Evolutionary conservation across 2,888 invertebrate species (phyloP), one percentile per base, ranked within the genome.

Genomic region (Orthosia gothica): DNA sequence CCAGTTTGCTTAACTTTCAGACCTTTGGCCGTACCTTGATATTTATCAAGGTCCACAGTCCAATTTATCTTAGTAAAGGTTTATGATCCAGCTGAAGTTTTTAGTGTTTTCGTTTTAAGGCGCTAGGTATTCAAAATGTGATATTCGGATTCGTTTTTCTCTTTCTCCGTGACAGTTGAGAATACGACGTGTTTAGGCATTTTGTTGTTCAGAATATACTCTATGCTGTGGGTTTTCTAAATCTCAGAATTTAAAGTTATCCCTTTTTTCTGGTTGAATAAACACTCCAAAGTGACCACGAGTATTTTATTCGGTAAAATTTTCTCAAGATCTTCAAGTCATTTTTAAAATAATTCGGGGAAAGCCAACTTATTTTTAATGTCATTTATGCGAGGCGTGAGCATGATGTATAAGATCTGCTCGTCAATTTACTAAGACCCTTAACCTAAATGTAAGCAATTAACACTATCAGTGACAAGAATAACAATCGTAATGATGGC

Each of bases 401-500:
- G n/a, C 5, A 0, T 52, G 52, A 52, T 11, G 16, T 26, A 57
- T 57, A 26, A 1, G 3, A 57, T 18, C 26, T 16, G 16, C 26
- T 26, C 26, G 16, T 16, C 26, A 9, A 16, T 1, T 26, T 16
- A 3, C 40, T 40, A 0, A 40, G 9, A 11, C 32, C 9, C 59
- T 61, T 65, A 57, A 80, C 79, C 80, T 81, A 69, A 69, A 68
- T 74, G 52, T 49, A 71, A 73, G 55, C 54, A 62, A 62, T 62
- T 40, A 32, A 63, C 47, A 47, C 45, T 50, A 82, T 67, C 62
- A 83, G 74, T 62, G 69, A 74, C 58, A 66, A 50, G 57, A 84
- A 84, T 76, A 70, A 70, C 64, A 81, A 80, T 63, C 26, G 18
- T 80, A 61, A 74, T 84, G 74, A 81, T 52, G 40, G 0, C 67